A percentile compares a stretch with the other conserved stretches of the same genome.
These are phyloP conservation scores for Notamacropus eugenii DNA, from an alignment of 2,797 vertebrate species.

Conservation along the genomic window DNA sequence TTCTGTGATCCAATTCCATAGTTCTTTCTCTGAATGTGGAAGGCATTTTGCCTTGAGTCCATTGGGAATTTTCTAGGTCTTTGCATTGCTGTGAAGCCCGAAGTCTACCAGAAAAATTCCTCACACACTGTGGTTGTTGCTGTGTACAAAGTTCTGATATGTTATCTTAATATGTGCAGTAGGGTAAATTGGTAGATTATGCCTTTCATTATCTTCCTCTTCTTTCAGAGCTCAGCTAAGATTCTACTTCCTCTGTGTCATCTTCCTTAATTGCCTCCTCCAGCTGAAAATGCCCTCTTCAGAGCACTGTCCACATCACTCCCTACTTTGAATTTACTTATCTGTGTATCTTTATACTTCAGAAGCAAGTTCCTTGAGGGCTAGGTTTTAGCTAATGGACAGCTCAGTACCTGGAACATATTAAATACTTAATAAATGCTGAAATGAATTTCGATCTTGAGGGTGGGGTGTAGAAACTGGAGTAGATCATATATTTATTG, in stretches of 20 bases:
- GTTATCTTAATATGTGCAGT: not conserved
- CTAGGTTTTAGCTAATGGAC: not conserved
- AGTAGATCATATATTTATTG: constrained; percentile 91
- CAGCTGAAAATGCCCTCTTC: not conserved
- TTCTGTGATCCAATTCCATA: no score
- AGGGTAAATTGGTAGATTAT: not conserved
- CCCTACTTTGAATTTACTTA: not conserved
- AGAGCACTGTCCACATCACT: not conserved
- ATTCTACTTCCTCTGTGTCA: not conserved
- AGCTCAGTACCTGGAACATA: not conserved
- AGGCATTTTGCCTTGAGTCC: no score
- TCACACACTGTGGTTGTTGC: no score
- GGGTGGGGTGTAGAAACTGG: not conserved
- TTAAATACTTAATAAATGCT: not conserved
- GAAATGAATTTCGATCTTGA: not conserved
- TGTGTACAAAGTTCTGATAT: no score
- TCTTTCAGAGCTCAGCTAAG: not conserved
- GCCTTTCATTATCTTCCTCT: not conserved
- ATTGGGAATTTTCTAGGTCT: no score
- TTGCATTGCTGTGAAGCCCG: no score
- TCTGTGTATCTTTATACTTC: not conserved
- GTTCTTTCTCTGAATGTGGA: no score
- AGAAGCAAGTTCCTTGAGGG: not conserved
- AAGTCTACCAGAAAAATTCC: no score
- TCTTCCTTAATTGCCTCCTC: not conserved